Evolutionary conservation across 2,113 vertebrate genomes (phyloP), one percentile per base, ranked within the genome.

Genomic region (Coracopsis vasa): DNA sequence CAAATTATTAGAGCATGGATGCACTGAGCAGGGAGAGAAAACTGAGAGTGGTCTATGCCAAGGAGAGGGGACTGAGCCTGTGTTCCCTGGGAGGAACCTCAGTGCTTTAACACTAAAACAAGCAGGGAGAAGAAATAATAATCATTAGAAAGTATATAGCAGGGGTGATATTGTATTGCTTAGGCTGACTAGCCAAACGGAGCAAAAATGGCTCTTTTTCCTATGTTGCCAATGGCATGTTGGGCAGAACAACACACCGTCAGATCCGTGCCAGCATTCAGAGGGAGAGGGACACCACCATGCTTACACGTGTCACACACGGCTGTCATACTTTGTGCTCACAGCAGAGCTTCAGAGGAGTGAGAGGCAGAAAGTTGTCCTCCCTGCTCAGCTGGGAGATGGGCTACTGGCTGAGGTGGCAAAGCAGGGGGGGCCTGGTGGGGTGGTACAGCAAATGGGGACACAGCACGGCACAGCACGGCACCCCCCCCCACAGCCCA

Each of bases 241-340:
- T 5, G 12, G 19, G 35, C 39, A 87, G 53, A 84, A 83, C 39
- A 90, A 27, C 15, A 27, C 24, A 14, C 17, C 13, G 19, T 24
- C 11, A 51, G n/a, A 65, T 2, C 45, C n/a, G 8, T 54, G 54
- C 39, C 9, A 12, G 44, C 33, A 16, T 8, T n/a, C 33, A 11
- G 27, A 3, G 0, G 50, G 41, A 91, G 54, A 67, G 51, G 62
- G 16, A 48, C 47, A 67, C 17, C 37, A 25, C 20, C 31, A 27
- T 53, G 23, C 54, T 50, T 13, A 47, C 18, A 5, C 0, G 0
- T 19, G 19, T n/a, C 72, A 64, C 29, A 4, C 3, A 29, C 0
- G 0, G 14, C 28, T 58, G 54, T 18, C 24, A 39, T 18, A 25
- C 33, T 56, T 61, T 0, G 16, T 28, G 44, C 39, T 72, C 21